A percentile compares a stretch with the other conserved stretches of the same genome.
These are phyloP conservation scores for Rhombomys opimus DNA, from an alignment of 2,113 vertebrate genomes.

Conservation along the genomic window DNA sequence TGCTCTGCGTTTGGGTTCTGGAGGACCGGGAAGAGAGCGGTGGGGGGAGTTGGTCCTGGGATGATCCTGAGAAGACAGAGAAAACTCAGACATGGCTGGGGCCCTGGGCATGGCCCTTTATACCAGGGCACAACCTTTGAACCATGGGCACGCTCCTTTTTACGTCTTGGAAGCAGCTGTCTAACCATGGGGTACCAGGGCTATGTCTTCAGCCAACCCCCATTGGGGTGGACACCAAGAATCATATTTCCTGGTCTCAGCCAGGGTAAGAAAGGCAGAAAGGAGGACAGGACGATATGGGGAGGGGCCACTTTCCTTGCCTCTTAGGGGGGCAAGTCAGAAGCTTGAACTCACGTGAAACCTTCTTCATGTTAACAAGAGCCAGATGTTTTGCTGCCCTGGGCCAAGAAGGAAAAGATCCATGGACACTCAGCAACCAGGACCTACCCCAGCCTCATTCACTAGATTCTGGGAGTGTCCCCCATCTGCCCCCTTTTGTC, in stretches of 20 bases:
- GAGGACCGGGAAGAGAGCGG: not conserved
- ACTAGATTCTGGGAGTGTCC: not conserved
- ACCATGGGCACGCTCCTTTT: not conserved
- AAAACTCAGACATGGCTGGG: not conserved
- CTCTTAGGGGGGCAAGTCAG: not conserved
- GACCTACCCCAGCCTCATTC: not conserved
- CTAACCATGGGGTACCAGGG: not conserved
- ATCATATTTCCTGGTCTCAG: not conserved
- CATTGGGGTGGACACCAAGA: not conserved
- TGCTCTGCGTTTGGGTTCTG: not conserved
- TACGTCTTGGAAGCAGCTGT: not conserved
- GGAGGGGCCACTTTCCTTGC: not conserved
- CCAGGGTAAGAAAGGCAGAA: not conserved
- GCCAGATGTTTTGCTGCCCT: slow-evolving; percentile 19
- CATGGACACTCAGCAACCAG: not conserved
- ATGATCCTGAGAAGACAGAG: slow-evolving; percentile 30
- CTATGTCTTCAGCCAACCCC: not conserved
- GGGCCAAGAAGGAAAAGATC: not conserved
- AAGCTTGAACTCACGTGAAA: not conserved
- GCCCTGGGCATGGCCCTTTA: not conserved
- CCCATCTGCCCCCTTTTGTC: not conserved
- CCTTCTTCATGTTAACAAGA: not conserved
- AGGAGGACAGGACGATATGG: no score
- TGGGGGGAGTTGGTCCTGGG: not conserved
- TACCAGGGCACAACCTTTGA: not conserved